Evolutionary conservation across 2,113 vertebrate genomes (phyloP), one percentile per base, ranked within the genome.

Genomic region (Indicator maculatus): DNA sequence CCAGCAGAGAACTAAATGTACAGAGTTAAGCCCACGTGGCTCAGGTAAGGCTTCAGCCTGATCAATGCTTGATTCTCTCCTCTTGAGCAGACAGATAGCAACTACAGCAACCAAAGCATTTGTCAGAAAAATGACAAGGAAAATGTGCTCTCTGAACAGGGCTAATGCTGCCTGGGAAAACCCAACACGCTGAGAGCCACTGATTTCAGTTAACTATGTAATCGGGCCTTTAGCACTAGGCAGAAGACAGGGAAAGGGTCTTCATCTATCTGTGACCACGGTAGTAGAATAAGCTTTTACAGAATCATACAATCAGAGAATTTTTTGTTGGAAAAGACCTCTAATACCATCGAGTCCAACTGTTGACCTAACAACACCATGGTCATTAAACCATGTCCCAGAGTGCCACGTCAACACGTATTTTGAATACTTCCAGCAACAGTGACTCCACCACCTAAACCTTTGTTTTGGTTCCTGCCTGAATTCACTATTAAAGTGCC

Each of bases 81-180:
- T 66, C 56, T 45, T 18, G 30, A 70, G 31, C 19, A 53, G 33
- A 41, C 8, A 86, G 33, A 64, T 1, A 81, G 24, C 36, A 82
- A 47, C 74, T 39, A 78, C 11, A 69, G 28, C 83, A 92, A 86
- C 16, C 41, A 77, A 85, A 76, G 59, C 16, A 93, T 13, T 24
- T 18, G 16, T 15, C 7, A 65, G n/a, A 74, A 86, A 80, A 86
- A 84, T 0, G 0, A 16, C 0, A 1, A 73, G 20, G 27, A 73
- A 92, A 88, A 74, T 2, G 2, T 45, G 23, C 12, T 73, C 15
- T 59, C 21, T 41, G 30, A 26, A 31, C 12, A 59, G 24, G 12
- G 52, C 2, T 36, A 79, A 85, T 0, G 2, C 52, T 47, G 21
- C 58, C 44, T 20, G 33, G 38, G 44, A 92, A 90, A 18, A 67